Evolutionary conservation across 2,113 vertebrate species (phyloP), one percentile per base, ranked within the genome.

Genomic region (Etheostoma cragini): DNA sequence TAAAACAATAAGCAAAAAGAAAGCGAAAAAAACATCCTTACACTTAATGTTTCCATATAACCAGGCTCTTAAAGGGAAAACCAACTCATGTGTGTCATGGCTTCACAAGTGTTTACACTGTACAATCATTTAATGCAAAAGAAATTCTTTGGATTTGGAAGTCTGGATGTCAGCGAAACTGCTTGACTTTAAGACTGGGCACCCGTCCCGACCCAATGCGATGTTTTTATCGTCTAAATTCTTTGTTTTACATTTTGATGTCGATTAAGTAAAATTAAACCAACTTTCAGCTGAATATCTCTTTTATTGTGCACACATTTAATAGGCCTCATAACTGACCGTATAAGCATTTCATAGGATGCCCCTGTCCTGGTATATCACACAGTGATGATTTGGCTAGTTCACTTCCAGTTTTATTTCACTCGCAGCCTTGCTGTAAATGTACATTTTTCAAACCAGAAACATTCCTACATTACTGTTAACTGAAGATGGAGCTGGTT

Each of bases 91-190:
- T 24, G 19, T 54, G 49, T 80, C 35, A 84, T 81, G 77, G 77
- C 83, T 91, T 88, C 88, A n/a, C 22, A 82, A 68, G 57, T 60
- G 24, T 71, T 75, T 65, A 71, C 68, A 76, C n/a, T 42, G n/a
- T 76, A 77, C 58, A 81, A 57, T 84, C 45, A 69, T 57, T 81
- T 47, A 65, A 87, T 76, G 56, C 22, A 67, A 80, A 82, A 81
- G 16, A 47, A 67, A 67, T 26, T 92, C 81, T 89, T 91, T 87
- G 74, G 82, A 81, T 87, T 60, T 82, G 35, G 53, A 70, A 61
- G 73, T 70, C 24, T n/a, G 72, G 13, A 42, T 49, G 46, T 78
- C 17, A 76, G 65, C 47, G 0, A 22, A 15, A 57, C 30, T 62
- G 14, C n/a, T 62, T 45, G 14, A 50, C 56, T 45, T 50, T n/a